Evolutionary conservation across 2,797 vertebrate species (phyloP).

Genomic region (Myotis daubentonii): DNA sequence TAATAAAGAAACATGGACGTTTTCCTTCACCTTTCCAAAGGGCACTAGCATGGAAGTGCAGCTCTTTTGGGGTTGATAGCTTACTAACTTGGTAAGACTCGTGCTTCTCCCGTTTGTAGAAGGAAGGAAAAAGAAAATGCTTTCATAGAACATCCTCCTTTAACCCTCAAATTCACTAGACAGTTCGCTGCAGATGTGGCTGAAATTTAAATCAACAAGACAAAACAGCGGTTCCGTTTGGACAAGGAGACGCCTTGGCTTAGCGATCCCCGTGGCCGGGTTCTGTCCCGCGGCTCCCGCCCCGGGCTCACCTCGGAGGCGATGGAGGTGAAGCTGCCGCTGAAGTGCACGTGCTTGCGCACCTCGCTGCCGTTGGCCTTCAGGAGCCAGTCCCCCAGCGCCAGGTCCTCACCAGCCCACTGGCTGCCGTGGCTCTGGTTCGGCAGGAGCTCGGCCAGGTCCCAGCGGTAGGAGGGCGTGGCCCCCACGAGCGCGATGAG

Average conservation of each 20-base stretch:
- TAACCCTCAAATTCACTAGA: background rate
- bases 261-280: fast-evolving
- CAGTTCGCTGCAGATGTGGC: background rate
- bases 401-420: conserved; percentile 62
- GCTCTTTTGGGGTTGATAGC: background rate
- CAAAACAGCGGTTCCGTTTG: fast-evolving
- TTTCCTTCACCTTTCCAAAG: background rate
- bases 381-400: conserved; percentile 86
- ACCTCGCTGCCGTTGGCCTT: conserved; percentile 84
- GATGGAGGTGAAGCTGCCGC: conserved; percentile 87
- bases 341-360: conserved; percentile 83
- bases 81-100: background rate
- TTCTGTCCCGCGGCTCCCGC: fast-evolving
- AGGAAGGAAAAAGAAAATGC: background rate
- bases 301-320: conserved; percentile 85
- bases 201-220: background rate
- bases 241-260: fast-evolving
- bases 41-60: fast-evolving
- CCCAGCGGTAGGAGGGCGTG: conserved; percentile 86
- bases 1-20: background rate
- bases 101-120: background rate
- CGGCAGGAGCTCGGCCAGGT: conserved; percentile 79
- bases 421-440: conserved; percentile 83
- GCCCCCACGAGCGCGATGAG: conserved; percentile 87
- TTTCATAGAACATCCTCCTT: background rate